Evolutionary conservation across 2,797 vertebrate genomes (phyloP).

Genomic region (Schizopygopsis malacanthus): DNA sequence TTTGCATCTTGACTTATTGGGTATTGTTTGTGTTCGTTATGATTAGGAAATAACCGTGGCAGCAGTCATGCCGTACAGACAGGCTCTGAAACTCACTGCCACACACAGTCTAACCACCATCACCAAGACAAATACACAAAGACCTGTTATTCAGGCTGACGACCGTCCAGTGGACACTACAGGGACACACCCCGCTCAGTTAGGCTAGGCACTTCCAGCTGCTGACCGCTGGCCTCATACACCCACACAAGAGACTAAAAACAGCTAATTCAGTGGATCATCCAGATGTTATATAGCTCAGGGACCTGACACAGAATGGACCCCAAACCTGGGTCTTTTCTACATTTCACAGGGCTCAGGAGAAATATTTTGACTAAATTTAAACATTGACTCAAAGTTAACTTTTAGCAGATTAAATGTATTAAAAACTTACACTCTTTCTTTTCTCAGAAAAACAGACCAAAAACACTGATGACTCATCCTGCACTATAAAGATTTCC

Average conservation of each 20-base stretch:
- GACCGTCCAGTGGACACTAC: slow-evolving; percentile 27
- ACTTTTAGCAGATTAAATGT: neutral
- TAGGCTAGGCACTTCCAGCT: slow-evolving; percentile 45
- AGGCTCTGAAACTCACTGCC: slow-evolving; percentile 24
- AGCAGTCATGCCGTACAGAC: neutral
- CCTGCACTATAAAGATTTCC: neutral
- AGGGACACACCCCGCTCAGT: slow-evolving; percentile 39
- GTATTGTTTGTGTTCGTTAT: slow-evolving; percentile 8
- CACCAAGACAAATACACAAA: slow-evolving; percentile 38
- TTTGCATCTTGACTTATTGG: slow-evolving; percentile 42
- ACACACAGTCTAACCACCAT: slow-evolving; percentile 22
- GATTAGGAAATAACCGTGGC: slow-evolving; percentile 19
- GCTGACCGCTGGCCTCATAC: slow-evolving; percentile 49
- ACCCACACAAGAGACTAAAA: slow-evolving; percentile 53
- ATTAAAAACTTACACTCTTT: neutral
- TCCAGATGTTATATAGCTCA: slow-evolving; percentile 53
- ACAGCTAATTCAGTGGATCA: slow-evolving; percentile 33
- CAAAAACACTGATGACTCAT: neutral
- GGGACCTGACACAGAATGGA: neutral
- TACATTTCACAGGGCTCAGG: neutral
- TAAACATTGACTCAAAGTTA: neutral
- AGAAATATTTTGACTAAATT: neutral
- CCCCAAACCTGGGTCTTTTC: neutral
- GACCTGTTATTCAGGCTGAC: slow-evolving; percentile 11
- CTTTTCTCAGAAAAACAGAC: slow-evolving; percentile 2